Evolutionary conservation across 2,797 vertebrate species (phyloP), one percentile per base, ranked within the genome.

Genomic region (Pangasius djambal): DNA sequence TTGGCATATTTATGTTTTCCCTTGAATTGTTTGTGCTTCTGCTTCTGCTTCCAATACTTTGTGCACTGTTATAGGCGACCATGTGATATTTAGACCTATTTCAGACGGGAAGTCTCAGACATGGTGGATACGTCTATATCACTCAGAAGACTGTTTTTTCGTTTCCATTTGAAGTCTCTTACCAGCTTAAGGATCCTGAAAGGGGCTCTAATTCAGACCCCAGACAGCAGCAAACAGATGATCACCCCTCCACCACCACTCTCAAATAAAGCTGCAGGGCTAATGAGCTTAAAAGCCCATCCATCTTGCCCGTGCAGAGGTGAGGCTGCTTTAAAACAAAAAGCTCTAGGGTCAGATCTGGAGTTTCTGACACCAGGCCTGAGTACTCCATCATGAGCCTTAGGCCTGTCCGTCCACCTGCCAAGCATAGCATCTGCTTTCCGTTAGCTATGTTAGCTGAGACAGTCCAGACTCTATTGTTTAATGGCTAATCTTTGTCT

Each of bases 381-480:
- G n/a, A 91, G 92, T 93, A 92, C 90, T 92, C 90, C 91, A 94
- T 91, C 90, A 90, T 91, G 92, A 92, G 93, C 91, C 93, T 92
- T 88, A 81, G 81, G 67, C 85, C 90, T 90, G 94, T 95, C 94
- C 93, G 93, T 94, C 92, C 90, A 89, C 89, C 93, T 94, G 93
- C 94, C 94, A 87, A 87, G 31, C 83, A 88, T 91, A 91, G 93
- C 87, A 92, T 95, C 93, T 95, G 95, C 91, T 92, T 92, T 86
- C 88, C 59, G 89, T 93, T 95, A 89, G 88, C 90, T 67, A 69
- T 40, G 83, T 90, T 89, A 88, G 85, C 89, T 95, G 94, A 95
- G 94, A 92, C 91, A 93, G 90, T 93, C 93, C 94, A 95, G 95
- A 92, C 92, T 90, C 88, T 89, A 67, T 85, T 85, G 87, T 91